Evolutionary conservation across 2,113 vertebrate species (phyloP).

Genomic region (Hyaena hyaena): DNA sequence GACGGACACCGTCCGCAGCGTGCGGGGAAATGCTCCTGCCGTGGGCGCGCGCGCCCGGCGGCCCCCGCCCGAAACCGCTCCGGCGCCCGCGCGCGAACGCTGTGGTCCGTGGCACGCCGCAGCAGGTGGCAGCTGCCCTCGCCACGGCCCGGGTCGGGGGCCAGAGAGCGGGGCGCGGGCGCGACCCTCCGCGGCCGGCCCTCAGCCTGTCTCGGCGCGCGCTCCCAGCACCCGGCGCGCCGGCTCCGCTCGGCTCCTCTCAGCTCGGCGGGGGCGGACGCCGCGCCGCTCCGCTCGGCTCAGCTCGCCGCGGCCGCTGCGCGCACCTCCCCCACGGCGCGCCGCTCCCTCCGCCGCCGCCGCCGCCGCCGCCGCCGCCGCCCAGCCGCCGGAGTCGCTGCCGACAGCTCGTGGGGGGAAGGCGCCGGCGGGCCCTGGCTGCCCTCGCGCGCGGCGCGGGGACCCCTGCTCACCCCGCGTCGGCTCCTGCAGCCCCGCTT

Average conservation of each 20-base stretch:
- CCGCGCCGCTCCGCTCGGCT: background rate
- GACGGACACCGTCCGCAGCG: background rate
- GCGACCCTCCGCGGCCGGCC: slow-evolving; percentile 33
- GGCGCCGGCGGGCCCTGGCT: background rate
- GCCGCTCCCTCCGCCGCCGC: background rate
- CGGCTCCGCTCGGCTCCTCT: slow-evolving; percentile 3
- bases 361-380: background rate
- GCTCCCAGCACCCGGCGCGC: background rate
- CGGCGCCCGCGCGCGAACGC: background rate
- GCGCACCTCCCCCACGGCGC: background rate
- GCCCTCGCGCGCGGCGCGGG: background rate
- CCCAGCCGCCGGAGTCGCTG: background rate
- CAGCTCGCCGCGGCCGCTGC: background rate
- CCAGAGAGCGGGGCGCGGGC: background rate
- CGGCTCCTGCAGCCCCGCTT: background rate
- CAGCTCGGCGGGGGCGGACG: slow-evolving; percentile 72
- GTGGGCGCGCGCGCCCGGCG: background rate
- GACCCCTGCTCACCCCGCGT: background rate
- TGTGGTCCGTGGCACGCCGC: background rate
- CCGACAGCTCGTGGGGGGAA: background rate
- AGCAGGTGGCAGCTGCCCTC: slow-evolving; percentile 63
- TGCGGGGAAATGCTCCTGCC: background rate
- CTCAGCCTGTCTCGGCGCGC: slow-evolving; percentile 41
- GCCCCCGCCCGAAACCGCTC: background rate
- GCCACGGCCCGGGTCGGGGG: too few species aligned